phyloP scores from a whole-genome alignment of 2,888 invertebrate genomes.

The Ophion obscuratus region DNA sequence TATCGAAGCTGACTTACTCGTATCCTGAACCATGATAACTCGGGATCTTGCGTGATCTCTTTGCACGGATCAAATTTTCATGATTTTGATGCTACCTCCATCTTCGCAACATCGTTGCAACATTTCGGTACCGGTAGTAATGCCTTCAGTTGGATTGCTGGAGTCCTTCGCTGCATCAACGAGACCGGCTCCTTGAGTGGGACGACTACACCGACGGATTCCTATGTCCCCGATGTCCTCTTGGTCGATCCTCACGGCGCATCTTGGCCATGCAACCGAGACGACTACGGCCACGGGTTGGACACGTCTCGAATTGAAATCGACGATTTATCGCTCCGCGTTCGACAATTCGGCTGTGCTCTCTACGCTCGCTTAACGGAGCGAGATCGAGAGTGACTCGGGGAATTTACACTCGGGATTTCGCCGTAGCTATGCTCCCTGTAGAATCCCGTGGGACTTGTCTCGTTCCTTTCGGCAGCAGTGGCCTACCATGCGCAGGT shows the following conservation, averaged over 20 bases:
- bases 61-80: not conserved
- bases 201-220: conserved; percentile 41
- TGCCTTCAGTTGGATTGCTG: not conserved
- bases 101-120: conserved; percentile 5
- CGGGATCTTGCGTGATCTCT: not conserved
- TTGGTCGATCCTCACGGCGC: conserved; percentile 35
- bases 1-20: not conserved
- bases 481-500: conserved; percentile 67
- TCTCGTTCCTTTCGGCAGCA: conserved; percentile 36
- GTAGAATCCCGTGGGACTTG: conserved; percentile 56
- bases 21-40: not conserved
- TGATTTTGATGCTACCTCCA: not conserved
- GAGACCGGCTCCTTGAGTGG: not conserved
- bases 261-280: conserved; percentile 10
- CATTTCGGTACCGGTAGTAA: conserved; percentile 14
- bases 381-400: conserved; percentile 72
- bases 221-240: conserved; percentile 35
- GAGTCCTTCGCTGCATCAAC: not conserved
- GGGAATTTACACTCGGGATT: conserved; percentile 79
- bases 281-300: conserved; percentile 30
- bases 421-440: conserved; percentile 70
- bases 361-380: conserved; percentile 69
- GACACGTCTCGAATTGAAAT: conserved; percentile 62
- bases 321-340: conserved; percentile 59
- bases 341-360: conserved; percentile 61